Conservation (phyloP, 2,797 vertebrate genomes). For the Sebastes goodei region DNA sequence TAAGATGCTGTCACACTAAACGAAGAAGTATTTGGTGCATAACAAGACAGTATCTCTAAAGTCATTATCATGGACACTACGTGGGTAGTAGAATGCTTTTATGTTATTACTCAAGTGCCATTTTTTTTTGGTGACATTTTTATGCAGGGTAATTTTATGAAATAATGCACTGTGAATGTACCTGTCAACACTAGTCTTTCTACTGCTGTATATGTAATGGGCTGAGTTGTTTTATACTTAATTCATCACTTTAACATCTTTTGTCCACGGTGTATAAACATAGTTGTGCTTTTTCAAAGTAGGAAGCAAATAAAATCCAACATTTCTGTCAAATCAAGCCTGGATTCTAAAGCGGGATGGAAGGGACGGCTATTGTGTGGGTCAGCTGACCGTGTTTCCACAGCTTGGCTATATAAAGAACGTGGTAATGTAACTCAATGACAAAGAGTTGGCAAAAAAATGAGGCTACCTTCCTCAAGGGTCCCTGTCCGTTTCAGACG, state of each 20-base stretch:
- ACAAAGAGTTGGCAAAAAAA: conserved; percentile 76
- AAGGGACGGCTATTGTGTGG: conserved; percentile 43
- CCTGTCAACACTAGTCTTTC: conserved; percentile 34
- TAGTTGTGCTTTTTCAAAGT: background rate
- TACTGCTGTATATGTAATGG: background rate
- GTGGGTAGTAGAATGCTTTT: conserved; percentile 55
- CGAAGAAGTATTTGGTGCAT: conserved; percentile 81
- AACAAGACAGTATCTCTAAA: conserved; percentile 83
- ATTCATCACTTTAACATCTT: conserved; percentile 6
- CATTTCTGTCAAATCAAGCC: conserved; percentile 27
- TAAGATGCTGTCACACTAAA: conserved; percentile 83
- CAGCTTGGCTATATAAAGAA: conserved; percentile 72
- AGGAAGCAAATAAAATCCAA: background rate
- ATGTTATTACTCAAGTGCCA: conserved; percentile 67
- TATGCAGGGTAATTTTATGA: conserved; percentile 36
- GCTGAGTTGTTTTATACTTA: background rate
- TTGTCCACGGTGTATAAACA: background rate
- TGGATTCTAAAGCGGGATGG: conserved; percentile 18
- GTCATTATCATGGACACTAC: conserved; percentile 81
- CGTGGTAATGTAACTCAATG: conserved; percentile 69
- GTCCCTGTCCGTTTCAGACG: conserved; percentile 71
- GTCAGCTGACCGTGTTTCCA: conserved; percentile 50
- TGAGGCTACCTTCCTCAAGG: conserved; percentile 77
- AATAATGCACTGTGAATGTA: conserved; percentile 33
- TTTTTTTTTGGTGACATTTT: conserved; percentile 63